Percentiles rank a stretch among this genome's conserved stretches.
phyloP scores from a whole-genome alignment of 2,888 invertebrate species.

The Drosophila atroscutellata region DNA sequence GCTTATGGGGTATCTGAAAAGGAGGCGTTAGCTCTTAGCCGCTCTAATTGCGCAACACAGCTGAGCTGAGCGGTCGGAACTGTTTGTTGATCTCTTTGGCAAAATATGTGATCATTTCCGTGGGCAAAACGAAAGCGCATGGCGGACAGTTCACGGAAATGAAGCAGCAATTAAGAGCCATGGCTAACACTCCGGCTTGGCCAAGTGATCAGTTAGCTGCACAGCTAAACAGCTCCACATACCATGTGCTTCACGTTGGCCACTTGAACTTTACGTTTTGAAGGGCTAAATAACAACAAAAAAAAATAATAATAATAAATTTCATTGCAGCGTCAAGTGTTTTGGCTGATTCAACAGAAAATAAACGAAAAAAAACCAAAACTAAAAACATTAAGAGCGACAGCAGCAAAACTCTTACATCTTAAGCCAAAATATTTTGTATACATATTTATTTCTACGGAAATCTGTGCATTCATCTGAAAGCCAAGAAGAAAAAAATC shows the following conservation, averaged over 20 bases:
- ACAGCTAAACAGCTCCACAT: slow-evolving; percentile 20
- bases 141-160: slow-evolving; percentile 67
- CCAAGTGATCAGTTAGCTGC: slow-evolving; percentile 38
- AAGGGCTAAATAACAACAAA: slow-evolving; percentile 35
- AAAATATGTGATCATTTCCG: slow-evolving; percentile 77
- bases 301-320: slow-evolving; percentile 8
- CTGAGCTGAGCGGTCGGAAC: slow-evolving; percentile 15
- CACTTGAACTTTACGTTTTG: slow-evolving; percentile 55
- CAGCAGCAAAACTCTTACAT: slow-evolving; percentile 42
- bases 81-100: slow-evolving; percentile 66
- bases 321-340: slow-evolving; percentile 70
- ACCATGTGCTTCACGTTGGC: slow-evolving; percentile 30
- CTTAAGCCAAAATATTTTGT: slow-evolving; percentile 51
- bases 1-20: slow-evolving; percentile 42
- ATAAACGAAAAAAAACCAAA: slow-evolving; percentile 17
- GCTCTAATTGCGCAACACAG: slow-evolving; percentile 70
- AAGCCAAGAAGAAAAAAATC: slow-evolving; percentile 32
- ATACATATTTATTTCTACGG: slow-evolving; percentile 55
- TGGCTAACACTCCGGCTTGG: slow-evolving; percentile 30
- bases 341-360: slow-evolving; percentile 72
- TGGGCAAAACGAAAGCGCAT: slow-evolving; percentile 68
- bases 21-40: slow-evolving; percentile 32
- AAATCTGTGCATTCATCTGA: slow-evolving; percentile 80
- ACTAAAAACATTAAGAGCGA: slow-evolving; percentile 22
- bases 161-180: slow-evolving; percentile 69